Conservation (phyloP, 2,888 invertebrate species). For the Chouioia cunea region DNA sequence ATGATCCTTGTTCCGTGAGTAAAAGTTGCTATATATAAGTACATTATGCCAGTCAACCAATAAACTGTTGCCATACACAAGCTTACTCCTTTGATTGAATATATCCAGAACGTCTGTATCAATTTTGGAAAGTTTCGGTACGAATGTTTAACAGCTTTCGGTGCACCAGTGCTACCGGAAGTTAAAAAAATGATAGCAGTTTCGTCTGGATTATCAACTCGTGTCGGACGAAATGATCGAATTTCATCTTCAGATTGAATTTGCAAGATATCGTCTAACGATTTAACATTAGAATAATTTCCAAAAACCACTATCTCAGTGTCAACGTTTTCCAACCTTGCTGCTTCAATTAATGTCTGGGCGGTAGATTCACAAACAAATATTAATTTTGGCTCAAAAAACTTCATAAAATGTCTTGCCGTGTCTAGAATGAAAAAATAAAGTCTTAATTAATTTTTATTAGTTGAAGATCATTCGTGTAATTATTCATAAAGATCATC, state of each 20-base stretch:
- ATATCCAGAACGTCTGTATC: no score
- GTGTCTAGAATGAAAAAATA: constrained; percentile 19
- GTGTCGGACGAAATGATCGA: neutral
- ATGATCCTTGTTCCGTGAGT: no score
- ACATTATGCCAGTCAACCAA: constrained; percentile 38
- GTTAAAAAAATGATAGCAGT: constrained; percentile 52
- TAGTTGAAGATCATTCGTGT: no score
- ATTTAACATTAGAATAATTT: constrained; percentile 29
- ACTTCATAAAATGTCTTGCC: constrained; percentile 51
- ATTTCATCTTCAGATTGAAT: constrained; percentile 13
- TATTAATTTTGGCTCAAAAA: constrained; percentile 56
- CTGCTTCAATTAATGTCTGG: constrained; percentile 31
- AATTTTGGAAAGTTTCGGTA: no score
- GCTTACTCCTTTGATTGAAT: no score
- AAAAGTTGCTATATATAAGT: no score
- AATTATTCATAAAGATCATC: no score
- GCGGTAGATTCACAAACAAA: constrained; percentile 50
- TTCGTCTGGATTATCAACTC: constrained; percentile 34
- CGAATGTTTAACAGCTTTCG: constrained; percentile 52
- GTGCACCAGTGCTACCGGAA: constrained; percentile 54
- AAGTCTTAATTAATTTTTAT: no score
- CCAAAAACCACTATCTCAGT: constrained; percentile 45
- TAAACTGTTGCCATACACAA: constrained; percentile 21
- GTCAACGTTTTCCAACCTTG: constrained; percentile 44
- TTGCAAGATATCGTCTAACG: constrained; percentile 15